phyloP scores from a whole-genome alignment of 2,797 vertebrate genomes.

The Hippoglossus hippoglossus region DNA sequence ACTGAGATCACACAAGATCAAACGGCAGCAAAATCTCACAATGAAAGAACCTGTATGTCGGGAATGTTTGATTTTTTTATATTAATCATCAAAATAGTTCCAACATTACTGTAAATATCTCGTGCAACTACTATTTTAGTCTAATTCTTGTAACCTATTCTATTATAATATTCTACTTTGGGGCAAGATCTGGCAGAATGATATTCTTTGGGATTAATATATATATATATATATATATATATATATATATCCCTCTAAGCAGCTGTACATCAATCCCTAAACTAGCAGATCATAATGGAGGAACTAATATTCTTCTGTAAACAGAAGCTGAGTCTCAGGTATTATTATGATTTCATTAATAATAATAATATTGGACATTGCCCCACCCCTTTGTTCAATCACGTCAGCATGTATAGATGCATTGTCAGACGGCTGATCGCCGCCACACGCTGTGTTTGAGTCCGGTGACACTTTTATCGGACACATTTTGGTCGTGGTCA shows the following conservation, averaged over 20 bases:
- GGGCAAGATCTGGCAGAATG: no score
- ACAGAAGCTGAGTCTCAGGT: not conserved
- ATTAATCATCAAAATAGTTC: no score
- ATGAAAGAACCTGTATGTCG: not conserved
- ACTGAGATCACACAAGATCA: not conserved
- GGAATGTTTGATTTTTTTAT: not conserved
- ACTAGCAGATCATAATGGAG: not conserved
- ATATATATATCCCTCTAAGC: no score
- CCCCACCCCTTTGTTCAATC: constrained; percentile 52
- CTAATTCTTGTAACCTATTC: no score
- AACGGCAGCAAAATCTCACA: not conserved
- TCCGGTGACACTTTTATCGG: constrained; percentile 15
- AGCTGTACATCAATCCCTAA: not conserved
- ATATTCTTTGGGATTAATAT: no score
- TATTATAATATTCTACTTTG: no score
- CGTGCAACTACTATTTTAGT: no score
- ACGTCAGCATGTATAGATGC: constrained; percentile 18
- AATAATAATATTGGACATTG: constrained; percentile 12
- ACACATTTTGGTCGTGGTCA: constrained; percentile 47
- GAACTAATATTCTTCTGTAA: not conserved
- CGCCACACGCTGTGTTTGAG: constrained; percentile 11
- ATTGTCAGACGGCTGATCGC: constrained; percentile 5
- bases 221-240: no score
- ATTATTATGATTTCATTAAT: not conserved
- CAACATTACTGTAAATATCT: no score